Percentiles rank a stretch among this genome's conserved stretches.
phyloP scores from a whole-genome alignment of 2,888 invertebrate genomes.

The Podabrus alpinus region DNA sequence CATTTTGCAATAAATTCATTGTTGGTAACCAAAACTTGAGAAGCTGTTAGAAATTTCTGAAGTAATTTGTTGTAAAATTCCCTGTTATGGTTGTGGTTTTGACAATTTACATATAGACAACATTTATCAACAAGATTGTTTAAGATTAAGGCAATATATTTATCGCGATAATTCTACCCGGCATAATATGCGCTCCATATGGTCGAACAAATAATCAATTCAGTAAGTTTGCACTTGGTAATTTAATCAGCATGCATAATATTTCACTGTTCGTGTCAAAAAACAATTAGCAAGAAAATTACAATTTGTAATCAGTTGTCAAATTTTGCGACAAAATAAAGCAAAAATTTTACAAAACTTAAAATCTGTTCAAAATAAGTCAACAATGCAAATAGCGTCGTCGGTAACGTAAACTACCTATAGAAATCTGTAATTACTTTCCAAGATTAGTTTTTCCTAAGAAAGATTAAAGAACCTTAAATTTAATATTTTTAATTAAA shows the following conservation, averaged over 20 bases:
- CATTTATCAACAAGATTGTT: constrained; percentile 1
- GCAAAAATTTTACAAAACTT: neutral
- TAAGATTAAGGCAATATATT: constrained; percentile 1
- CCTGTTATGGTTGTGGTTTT: neutral
- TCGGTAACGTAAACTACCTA: neutral
- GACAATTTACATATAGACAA: constrained; percentile 2
- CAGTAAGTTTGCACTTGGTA: neutral
- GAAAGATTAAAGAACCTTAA: neutral
- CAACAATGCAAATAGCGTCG: neutral
- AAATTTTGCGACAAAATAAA: neutral
- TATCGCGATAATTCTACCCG: neutral
- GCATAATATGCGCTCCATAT: neutral
- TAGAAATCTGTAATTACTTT: neutral
- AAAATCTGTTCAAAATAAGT: neutral
- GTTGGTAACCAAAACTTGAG: neutral
- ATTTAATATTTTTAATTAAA: neutral
- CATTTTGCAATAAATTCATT: neutral
- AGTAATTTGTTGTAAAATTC: neutral
- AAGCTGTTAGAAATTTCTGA: neutral
- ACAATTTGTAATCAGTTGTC: neutral
- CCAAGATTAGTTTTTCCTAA: neutral
- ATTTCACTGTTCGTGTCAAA: neutral
- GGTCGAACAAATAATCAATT: neutral
- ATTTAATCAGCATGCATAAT: neutral
- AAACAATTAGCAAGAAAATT: neutral